These are phyloP conservation scores for Ursus arctos DNA, from an alignment of 2,113 vertebrate genomes.

Conservation along the genomic window DNA sequence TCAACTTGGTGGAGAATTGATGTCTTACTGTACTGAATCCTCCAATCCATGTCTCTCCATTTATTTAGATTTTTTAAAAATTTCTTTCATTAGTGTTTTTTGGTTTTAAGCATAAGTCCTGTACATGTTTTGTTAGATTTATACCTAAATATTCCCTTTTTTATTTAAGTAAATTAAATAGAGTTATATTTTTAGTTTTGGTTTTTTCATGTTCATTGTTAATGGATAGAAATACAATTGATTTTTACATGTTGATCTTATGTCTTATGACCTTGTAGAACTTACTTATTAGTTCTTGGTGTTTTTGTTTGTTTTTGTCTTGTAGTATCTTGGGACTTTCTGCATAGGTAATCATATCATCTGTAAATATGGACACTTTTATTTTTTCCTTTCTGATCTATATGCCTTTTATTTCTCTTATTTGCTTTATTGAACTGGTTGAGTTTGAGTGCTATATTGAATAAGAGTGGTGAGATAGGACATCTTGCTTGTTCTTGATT, in stretches of 20 bases:
- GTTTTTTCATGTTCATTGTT: not conserved
- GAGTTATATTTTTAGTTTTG: not conserved
- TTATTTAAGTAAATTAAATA: not conserved
- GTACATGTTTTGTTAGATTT: not conserved
- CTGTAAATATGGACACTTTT: not conserved
- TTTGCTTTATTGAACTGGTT: not conserved
- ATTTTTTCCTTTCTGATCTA: not conserved
- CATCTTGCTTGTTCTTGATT: not conserved
- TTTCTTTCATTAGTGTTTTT: not conserved
- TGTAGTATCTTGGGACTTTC: not conserved
- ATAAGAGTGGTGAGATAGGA: not conserved
- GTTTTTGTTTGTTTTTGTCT: not conserved
- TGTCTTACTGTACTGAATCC: not conserved
- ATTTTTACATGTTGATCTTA: not conserved
- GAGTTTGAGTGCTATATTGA: not conserved
- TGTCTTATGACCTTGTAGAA: not conserved
- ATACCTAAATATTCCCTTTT: not conserved
- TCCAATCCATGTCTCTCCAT: not conserved
- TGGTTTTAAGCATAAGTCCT: not conserved
- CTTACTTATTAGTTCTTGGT: not conserved
- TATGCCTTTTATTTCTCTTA: slow-evolving; percentile 23
- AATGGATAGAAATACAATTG: slow-evolving; percentile 36
- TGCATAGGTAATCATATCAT: not conserved
- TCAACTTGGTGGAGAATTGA: not conserved
- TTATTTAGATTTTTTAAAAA: not conserved